Evolutionary conservation across 1,140 invertebrate genomes (phyloP).

Genomic region (Ceratoteleas bidentatus): DNA sequence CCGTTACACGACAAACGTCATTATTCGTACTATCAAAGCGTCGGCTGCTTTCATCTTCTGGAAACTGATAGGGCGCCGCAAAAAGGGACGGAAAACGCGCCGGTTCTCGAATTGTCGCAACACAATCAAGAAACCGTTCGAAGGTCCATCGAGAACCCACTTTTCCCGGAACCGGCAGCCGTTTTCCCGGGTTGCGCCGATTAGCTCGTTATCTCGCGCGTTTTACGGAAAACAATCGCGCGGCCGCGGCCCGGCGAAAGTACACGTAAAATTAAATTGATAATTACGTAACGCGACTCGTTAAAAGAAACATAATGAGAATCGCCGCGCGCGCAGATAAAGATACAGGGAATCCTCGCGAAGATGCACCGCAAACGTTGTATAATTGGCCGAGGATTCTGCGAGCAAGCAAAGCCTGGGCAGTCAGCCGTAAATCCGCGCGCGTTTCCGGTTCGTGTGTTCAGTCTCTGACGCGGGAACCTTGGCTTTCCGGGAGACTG

Average conservation of each 20-base stretch:
- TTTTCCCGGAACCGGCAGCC: no score
- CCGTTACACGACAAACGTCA: no score
- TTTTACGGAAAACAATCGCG: slow-evolving; percentile 15
- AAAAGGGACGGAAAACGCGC: no score
- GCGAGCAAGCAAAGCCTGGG: slow-evolving; percentile 73
- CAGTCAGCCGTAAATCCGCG: slow-evolving; percentile 73
- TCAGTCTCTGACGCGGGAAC: slow-evolving; percentile 72
- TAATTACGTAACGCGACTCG: slow-evolving; percentile 36
- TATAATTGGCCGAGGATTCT: slow-evolving; percentile 78
- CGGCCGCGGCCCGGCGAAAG: background rate
- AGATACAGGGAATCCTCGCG: slow-evolving; percentile 52
- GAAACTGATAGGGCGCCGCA: no score
- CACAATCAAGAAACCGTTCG: background rate
- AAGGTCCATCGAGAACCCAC: no score
- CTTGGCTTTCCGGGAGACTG: slow-evolving; percentile 69
- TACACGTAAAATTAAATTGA: slow-evolving; percentile 49
- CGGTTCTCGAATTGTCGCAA: background rate
- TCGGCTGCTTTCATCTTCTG: no score
- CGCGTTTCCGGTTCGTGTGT: slow-evolving; percentile 75
- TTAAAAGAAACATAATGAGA: slow-evolving; percentile 58
- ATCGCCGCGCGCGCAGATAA: slow-evolving; percentile 49
- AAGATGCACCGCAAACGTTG: slow-evolving; percentile 73
- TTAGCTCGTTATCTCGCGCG: slow-evolving; percentile 3
- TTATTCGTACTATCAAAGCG: no score
- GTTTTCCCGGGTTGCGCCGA: background rate